Evolutionary conservation across 2,888 invertebrate species (phyloP), one percentile per base, ranked within the genome.

Genomic region (Lasioglossum calceatum): DNA sequence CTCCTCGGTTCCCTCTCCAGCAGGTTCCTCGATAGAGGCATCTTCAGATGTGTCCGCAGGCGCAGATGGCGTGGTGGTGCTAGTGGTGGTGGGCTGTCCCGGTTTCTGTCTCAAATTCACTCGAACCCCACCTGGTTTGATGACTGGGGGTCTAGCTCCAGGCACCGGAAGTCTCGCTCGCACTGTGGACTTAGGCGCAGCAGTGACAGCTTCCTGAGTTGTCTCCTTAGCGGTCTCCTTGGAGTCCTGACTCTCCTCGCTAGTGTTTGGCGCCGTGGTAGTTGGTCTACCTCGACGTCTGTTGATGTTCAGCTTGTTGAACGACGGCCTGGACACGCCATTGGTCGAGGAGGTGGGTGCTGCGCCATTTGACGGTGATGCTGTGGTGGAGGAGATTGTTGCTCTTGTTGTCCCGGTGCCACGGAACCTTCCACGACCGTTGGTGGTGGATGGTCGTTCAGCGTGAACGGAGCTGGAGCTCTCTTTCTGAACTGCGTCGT

Each of bases 101-200:
- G 96, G 96, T 92, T 96, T 96, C 80, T 96, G 95, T 71, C 94
- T 96, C 87, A 97, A 94, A 93, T 97, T 97, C 74, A 97, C 95
- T 92, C 97, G 96, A 3, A 97, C 96, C 0, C 97, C 97, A 0
- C 97, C 97, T 0, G 97, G 97, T 81, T 97, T 96, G 77, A 97
- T 95, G 0, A 81, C 74, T 0, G 97, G 96, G 79, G 97, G 96
- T 78, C 97, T 94, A 1, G 96, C 89, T 54, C 93, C 95, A 10
- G 95, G 95, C 0, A 96, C 96, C 0, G 94, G 92, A 42, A 94
- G 81, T 83, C 93, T 93, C 2, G 92, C 64, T 27, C 92, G 91
- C 4, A 89, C 81, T 4, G 81, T 84, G 0, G 92, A 75, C 70
- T 92, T 92, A 4, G 93, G 88, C 3, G 92, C 73, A 81, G 88